A percentile compares a stretch with the other conserved stretches of the same genome.
Evolutionary conservation across 1,140 invertebrate species (phyloP).

Genomic region (Anastatus disparis): DNA sequence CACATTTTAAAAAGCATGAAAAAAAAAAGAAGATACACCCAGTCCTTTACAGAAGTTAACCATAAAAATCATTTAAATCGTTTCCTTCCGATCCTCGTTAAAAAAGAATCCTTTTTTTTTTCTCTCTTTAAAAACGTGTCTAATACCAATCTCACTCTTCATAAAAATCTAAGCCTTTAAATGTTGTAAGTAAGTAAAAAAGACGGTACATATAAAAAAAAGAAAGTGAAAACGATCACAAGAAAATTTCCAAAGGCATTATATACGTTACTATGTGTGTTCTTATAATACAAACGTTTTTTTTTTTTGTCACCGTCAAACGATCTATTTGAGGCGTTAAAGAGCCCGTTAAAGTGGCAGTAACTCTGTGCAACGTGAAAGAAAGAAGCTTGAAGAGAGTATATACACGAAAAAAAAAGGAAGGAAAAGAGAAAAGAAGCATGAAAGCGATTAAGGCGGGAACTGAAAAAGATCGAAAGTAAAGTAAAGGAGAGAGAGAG

Average conservation of each 20-base stretch:
- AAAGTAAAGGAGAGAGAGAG: conserved; percentile 12
- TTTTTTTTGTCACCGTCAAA: conserved; percentile 7
- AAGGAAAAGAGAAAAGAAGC: conserved; percentile 13
- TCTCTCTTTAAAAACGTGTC: too few species aligned
- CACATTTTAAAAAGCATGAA: too few species aligned
- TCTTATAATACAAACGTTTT: too few species aligned
- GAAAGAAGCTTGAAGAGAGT: too few species aligned
- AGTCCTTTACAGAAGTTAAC: neutral
- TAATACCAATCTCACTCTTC: neutral
- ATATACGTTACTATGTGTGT: too few species aligned
- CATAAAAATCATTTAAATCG: conserved; percentile 2
- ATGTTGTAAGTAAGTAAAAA: too few species aligned
- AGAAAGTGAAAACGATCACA: conserved; percentile 18
- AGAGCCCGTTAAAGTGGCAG: conserved; percentile 62
- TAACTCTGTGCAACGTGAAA: conserved; percentile 57
- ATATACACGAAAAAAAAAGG: conserved; percentile 23
- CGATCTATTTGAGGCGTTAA: conserved; percentile 63
- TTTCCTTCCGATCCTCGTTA: conserved; percentile 35
- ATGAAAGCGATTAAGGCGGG: conserved; percentile 39
- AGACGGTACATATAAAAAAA: too few species aligned
- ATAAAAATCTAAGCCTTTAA: too few species aligned
- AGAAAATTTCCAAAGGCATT: conserved; percentile 9
- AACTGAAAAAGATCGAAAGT: conserved; percentile 43
- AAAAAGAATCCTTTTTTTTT: too few species aligned
- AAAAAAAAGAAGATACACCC: too few species aligned